Base-by-base conservation (phyloP, 2,113 vertebrate species). In the Anarhynchus alexandrinus region DNA sequence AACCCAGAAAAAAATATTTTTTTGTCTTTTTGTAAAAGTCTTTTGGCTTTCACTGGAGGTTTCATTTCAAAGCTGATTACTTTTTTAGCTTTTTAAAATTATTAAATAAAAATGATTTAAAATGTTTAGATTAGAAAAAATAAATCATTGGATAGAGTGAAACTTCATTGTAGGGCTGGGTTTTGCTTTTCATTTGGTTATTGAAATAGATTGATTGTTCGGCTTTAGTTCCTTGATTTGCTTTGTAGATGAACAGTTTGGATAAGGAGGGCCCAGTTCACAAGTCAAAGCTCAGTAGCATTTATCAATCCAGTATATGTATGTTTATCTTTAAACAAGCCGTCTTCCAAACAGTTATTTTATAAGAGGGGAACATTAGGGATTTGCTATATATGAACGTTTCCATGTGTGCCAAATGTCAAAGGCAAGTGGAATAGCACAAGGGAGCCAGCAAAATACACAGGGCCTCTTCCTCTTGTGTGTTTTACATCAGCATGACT, bases 181-280 rank as follows among this genome's bases (percentile, higher is more conserved):
- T 62, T 87, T 91, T 89, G n/a, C 40, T 89, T 86, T 87, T 82
- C 12, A 32, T 78, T 82, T 59, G 8, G 7, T 77, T 61, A 73
- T 23, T 71, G 64, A 49, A 77, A 40, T 9, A 26, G 27, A 49
- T 65, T 62, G 29, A 52, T 65, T 51, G 15, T 43, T 85, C 40
- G 8, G 9, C 45, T 38, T 70, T 54, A 20, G 16, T 81, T 90
- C 45, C 59, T 61, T 61, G 62, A 57, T 93, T 49, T 5, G 2
- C 27, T 80, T 49, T 72, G 81, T 36, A 71, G 52, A 29, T 67
- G 26, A 74, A 43, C 29, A 7, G 9, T 80, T 86, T 91, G 64
- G 70, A 25, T 73, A n/a, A 81, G 55, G 57, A 94, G 51, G n/a
- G 36, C 30, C 36, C 27, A 25, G 55, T 38, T 86, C 72, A 45